Percentiles rank a stretch among this genome's conserved stretches.
Evolutionary conservation across 2,113 vertebrate genomes (phyloP).

Genomic region (Serinus canaria): DNA sequence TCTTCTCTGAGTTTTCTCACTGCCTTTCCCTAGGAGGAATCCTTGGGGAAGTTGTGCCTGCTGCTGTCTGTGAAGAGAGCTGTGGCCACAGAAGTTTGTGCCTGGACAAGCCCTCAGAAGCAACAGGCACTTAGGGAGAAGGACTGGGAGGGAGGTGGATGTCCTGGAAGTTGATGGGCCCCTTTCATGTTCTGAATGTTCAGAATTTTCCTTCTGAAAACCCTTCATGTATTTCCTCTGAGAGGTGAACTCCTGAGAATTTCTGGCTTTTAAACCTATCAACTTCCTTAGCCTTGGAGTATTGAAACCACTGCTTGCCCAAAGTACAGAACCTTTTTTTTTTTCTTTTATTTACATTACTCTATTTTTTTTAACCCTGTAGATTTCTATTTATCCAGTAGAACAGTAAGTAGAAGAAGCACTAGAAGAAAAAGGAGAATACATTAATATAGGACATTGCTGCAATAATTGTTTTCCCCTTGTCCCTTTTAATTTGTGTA

Average conservation of each 20-base stretch:
- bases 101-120: not conserved
- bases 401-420: not conserved
- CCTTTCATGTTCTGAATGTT: not conserved
- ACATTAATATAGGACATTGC: not conserved
- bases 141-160: not conserved
- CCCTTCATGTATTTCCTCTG: not conserved
- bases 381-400: not conserved
- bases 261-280: not conserved
- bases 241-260: not conserved
- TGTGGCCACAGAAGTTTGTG: too few species aligned
- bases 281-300: not conserved
- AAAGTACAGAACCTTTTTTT: not conserved
- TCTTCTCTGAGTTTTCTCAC: too few species aligned
- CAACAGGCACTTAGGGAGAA: not conserved
- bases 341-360: not conserved
- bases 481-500: not conserved
- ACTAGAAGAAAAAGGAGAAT: not conserved
- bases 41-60: too few species aligned
- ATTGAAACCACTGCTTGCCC: not conserved
- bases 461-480: not conserved
- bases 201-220: not conserved
- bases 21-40: too few species aligned
- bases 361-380: not conserved
- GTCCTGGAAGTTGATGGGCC: rapidly evolving
- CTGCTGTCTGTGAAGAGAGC: too few species aligned